Conservation (phyloP, 2,113 vertebrate species). For the Bostrychus sinensis region DNA sequence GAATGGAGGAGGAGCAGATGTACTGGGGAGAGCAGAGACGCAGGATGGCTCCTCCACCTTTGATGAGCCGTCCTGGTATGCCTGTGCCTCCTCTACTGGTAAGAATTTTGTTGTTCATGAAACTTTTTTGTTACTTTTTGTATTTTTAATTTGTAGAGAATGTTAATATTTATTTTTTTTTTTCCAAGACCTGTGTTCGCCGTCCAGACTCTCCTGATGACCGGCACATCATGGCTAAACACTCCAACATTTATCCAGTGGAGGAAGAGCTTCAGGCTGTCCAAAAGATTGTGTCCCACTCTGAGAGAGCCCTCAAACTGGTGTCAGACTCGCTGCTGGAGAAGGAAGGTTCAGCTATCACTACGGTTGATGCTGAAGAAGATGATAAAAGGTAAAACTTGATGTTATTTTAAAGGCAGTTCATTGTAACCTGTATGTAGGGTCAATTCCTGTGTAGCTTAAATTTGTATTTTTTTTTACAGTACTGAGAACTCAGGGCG, state of each 20-base stretch:
- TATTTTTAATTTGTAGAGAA: background rate
- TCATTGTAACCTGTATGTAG: background rate
- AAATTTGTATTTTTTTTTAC: slow-evolving; percentile 7
- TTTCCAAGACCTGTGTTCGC: slow-evolving; percentile 65
- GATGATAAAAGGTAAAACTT: slow-evolving; percentile 68
- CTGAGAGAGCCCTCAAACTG: slow-evolving; percentile 83
- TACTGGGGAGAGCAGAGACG: slow-evolving; percentile 78
- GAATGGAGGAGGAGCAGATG: slow-evolving; percentile 78
- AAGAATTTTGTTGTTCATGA: slow-evolving; percentile 18
- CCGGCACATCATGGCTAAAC: slow-evolving; percentile 84
- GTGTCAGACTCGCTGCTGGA: slow-evolving; percentile 83
- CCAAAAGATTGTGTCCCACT: slow-evolving; percentile 83
- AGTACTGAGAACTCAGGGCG: slow-evolving; percentile 64
- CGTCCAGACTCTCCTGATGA: slow-evolving; percentile 80
- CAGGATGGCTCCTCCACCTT: slow-evolving; percentile 62
- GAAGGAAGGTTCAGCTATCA: slow-evolving; percentile 50
- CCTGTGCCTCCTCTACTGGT: slow-evolving; percentile 79
- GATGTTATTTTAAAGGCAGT: background rate
- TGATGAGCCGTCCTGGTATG: slow-evolving; percentile 73
- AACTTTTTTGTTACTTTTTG: background rate
- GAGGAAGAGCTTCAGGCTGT: slow-evolving; percentile 85
- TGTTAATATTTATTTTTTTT: background rate
- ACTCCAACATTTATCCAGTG: slow-evolving; percentile 83
- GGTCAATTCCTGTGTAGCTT: background rate
- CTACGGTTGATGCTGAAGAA: slow-evolving; percentile 18